Evolutionary conservation across 1,140 invertebrate genomes (phyloP).

Genomic region (Drosophila teissieri): DNA sequence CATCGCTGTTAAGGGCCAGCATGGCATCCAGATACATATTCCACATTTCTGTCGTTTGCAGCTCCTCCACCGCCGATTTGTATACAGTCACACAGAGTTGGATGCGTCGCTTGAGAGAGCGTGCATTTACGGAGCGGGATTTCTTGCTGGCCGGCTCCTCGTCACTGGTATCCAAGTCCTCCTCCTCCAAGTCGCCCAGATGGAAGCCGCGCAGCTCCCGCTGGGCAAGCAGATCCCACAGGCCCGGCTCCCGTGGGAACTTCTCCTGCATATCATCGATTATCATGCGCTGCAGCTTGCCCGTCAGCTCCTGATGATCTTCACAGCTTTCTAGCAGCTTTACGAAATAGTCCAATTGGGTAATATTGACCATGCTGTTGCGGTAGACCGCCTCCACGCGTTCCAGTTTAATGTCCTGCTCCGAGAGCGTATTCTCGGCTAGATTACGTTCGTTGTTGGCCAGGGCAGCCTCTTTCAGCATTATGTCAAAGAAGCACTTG

Average conservation of each 20-base stretch:
- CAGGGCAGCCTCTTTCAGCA: constrained; percentile 60
- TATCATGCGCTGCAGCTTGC: constrained; percentile 60
- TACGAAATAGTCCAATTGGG: constrained; percentile 63
- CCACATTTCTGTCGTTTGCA: constrained; percentile 64
- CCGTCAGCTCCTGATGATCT: constrained; percentile 59
- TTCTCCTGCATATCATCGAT: constrained; percentile 71
- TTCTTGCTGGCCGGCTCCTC: constrained; percentile 48
- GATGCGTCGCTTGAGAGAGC: constrained; percentile 62
- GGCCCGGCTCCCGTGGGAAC: constrained; percentile 59
- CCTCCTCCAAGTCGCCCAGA: constrained; percentile 59
- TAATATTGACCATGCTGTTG: constrained; percentile 69
- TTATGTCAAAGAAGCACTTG: constrained; percentile 73
- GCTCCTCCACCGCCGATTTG: constrained; percentile 65
- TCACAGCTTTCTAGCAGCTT: constrained; percentile 67
- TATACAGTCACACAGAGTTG: constrained; percentile 70
- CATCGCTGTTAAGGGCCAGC: constrained; percentile 63
- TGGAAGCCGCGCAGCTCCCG: constrained; percentile 70
- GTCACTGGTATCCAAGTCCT: constrained; percentile 16
- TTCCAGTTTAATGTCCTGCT: constrained; percentile 68
- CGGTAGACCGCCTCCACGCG: constrained; percentile 69
- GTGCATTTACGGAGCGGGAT: constrained; percentile 12
- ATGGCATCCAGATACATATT: constrained; percentile 70
- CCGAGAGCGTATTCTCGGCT: constrained; percentile 57
- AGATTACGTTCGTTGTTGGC: constrained; percentile 45
- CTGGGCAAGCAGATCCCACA: constrained; percentile 77